Base-by-base conservation (phyloP, 2,113 vertebrate species). In the Istiophorus platypterus region DNA sequence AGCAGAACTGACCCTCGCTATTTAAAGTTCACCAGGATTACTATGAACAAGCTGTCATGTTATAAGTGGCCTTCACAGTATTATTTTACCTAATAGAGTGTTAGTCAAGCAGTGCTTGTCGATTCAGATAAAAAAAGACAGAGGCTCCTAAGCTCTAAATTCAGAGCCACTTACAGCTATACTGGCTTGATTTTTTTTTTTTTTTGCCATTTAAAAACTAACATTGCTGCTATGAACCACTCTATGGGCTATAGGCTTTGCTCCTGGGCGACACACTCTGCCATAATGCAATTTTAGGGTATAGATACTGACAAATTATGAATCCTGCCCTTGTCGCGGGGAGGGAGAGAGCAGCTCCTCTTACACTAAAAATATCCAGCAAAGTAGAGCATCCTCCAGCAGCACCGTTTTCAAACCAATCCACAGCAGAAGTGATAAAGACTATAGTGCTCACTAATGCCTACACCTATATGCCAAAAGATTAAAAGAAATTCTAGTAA, bases 291-390 rank as follows among this genome's bases (percentile, higher is more conserved):
- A 78, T 80, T 82, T 72, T 27, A 77, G 72, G 83, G 70, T 84
- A 84, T 58, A 71, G 85, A 88, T 63, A 63, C 84, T 90, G 90
- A 92, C 91, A 95, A 93, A 93, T 90, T 79, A 94, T 93, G 72
- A 91, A 92, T 94, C 86, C 78, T 90, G 85, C 76, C 91, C 92
- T 93, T 91, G 88, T 94, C 85, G 68, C 27, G 37, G 86, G 80
- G 81, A 89, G 81, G 64, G 63, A 86, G 85, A 84, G 88, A 84
- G 84, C 84, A 86, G 93, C 85, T 91, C 89, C 80, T 88, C 84
- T 91, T 87, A 86, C 80, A 80, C 92, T 94, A 95, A 93, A 95
- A 95, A 95, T 95, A 95, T 85, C 91, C 79, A 67, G 73, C 42
- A 74, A 93, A 91, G 87, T 90, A 86, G 90, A 94, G 86, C 88